A percentile compares a stretch with the other conserved stretches of the same genome.
Evolutionary conservation across 1,140 invertebrate genomes (phyloP).

Genomic region (Plectrocnemia conspersa): DNA sequence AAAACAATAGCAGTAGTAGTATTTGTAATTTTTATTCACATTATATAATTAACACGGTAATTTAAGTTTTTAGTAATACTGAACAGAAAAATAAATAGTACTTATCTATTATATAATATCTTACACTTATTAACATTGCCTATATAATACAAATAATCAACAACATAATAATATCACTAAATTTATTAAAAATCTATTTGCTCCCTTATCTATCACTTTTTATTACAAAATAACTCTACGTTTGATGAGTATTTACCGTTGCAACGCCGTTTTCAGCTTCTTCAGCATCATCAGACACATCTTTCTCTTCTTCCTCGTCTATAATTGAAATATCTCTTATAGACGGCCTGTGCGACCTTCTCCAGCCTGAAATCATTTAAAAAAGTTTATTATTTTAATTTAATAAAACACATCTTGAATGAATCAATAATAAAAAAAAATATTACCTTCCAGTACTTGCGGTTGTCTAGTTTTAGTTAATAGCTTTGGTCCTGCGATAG

Average conservation of each 20-base stretch:
- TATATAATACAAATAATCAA: too few species aligned
- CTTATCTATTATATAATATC: background rate
- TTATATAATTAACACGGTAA: too few species aligned
- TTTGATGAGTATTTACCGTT: too few species aligned
- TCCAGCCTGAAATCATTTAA: constrained; percentile 54
- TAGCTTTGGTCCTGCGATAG: constrained; percentile 70
- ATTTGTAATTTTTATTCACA: too few species aligned
- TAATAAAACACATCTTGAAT: background rate
- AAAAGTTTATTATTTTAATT: constrained; percentile 10
- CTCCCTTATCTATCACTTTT: too few species aligned
- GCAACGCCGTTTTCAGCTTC: constrained; percentile 28
- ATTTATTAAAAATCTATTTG: too few species aligned
- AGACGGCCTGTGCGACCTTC: constrained; percentile 68
- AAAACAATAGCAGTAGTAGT: too few species aligned
- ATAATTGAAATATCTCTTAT: constrained; percentile 80
- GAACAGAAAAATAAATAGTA: constrained; percentile 2
- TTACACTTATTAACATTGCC: too few species aligned
- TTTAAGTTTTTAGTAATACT: background rate
- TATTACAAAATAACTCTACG: too few species aligned
- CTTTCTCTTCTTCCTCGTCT: constrained; percentile 62
- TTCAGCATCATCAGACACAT: constrained; percentile 50
- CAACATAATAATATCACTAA: too few species aligned
- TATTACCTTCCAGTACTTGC: constrained; percentile 54
- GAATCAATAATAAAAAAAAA: background rate
- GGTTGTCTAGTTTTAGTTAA: constrained; percentile 66